Conservation (phyloP, 2,888 invertebrate species). For the Norana najaformis region DNA sequence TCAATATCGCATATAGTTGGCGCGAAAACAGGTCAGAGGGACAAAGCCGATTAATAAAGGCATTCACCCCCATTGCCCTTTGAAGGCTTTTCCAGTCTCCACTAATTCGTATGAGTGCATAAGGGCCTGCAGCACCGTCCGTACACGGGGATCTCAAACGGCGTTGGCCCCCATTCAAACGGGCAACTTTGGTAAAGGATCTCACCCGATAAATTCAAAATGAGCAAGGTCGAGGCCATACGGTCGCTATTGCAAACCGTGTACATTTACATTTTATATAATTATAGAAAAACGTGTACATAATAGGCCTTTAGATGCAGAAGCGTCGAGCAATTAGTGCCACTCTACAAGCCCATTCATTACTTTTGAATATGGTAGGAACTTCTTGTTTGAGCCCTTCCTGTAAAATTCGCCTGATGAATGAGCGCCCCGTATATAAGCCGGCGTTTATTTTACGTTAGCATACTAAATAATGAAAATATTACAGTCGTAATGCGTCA, state of each 20-base stretch:
- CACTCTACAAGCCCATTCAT: neutral
- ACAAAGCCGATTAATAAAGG: neutral
- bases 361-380: neutral
- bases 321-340: neutral
- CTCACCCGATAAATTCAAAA: no score
- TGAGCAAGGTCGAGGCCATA: no score
- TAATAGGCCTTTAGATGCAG: neutral
- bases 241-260: no score
- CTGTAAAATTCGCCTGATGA: neutral
- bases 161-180: no score
- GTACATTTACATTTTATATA: no score
- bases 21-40: slow-evolving; percentile 5
- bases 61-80: neutral
- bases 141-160: no score
- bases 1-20: neutral
- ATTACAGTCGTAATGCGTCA: neutral
- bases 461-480: neutral
- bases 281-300: no score
- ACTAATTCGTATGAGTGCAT: neutral
- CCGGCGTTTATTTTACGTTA: neutral
- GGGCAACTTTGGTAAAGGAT: no score
- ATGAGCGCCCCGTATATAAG: neutral
- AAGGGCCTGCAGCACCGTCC: no score
- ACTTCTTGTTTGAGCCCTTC: neutral
- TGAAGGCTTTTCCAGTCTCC: neutral